Evolutionary conservation across 2,113 vertebrate genomes (phyloP).

Genomic region (Channa argus): DNA sequence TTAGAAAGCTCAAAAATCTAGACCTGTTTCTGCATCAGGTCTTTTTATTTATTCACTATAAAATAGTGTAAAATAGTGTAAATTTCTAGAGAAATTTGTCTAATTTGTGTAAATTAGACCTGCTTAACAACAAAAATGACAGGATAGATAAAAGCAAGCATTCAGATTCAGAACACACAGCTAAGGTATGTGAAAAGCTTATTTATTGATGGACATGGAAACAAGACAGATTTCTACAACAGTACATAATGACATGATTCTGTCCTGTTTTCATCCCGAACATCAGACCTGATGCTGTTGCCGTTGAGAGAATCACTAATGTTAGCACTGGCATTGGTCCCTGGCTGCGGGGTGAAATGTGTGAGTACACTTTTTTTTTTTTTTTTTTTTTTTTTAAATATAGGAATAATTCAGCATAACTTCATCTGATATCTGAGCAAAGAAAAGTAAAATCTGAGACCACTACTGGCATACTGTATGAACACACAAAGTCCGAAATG

Average conservation of each 20-base stretch:
- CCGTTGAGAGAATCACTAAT: background rate
- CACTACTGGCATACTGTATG: fast-evolving
- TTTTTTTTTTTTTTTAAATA: no score
- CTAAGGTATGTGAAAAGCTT: conserved; percentile 24
- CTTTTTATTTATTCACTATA: no score
- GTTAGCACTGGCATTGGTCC: background rate
- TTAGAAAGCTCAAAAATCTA: no score
- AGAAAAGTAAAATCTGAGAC: background rate
- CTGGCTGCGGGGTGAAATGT: background rate
- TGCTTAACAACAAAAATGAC: background rate
- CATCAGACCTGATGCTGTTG: background rate
- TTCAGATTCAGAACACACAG: no score
- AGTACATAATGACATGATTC: background rate
- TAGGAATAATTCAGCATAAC: background rate
- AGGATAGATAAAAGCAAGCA: conserved; percentile 13
- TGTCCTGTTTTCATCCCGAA: background rate
- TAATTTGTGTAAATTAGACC: no score
- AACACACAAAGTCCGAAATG: conserved; percentile 1
- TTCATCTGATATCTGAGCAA: background rate
- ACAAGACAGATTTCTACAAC: no score
- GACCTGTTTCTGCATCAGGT: no score
- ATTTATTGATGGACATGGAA: conserved; percentile 50
- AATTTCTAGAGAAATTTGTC: no score
- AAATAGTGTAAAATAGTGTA: no score
- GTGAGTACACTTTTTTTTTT: no score